A percentile compares a stretch with the other conserved stretches of the same genome.
phyloP scores from a whole-genome alignment of 2,113 vertebrate genomes.

The Toxotes chatareus region DNA sequence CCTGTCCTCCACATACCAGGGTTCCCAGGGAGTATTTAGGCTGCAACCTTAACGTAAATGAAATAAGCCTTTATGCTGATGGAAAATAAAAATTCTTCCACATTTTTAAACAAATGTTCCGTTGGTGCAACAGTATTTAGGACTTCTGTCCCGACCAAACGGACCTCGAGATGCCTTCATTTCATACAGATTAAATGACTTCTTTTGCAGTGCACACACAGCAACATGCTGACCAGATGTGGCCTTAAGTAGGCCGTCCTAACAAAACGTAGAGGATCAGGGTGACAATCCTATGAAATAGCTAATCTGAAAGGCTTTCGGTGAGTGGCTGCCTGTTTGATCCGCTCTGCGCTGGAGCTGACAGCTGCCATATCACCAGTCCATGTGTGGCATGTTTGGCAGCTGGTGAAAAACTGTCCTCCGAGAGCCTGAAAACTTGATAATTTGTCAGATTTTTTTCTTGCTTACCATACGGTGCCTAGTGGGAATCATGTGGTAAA shows the following conservation, averaged over 20 bases:
- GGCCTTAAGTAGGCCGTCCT: slow-evolving; percentile 45
- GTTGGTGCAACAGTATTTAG: slow-evolving; percentile 6
- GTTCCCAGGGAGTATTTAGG: no score
- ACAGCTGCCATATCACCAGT: slow-evolving; percentile 28
- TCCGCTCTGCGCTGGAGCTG: slow-evolving; percentile 14
- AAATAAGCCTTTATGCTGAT: background rate
- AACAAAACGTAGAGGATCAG: slow-evolving; percentile 49
- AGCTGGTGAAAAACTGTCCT: slow-evolving; percentile 11
- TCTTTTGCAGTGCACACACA: background rate
- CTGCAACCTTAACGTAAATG: no score
- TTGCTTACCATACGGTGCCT: background rate
- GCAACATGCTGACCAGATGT: slow-evolving; percentile 53
- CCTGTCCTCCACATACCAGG: no score
- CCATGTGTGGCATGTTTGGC: background rate
- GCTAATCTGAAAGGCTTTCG: slow-evolving; percentile 60
- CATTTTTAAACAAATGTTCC: background rate
- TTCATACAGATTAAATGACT: slow-evolving; percentile 3
- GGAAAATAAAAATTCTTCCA: background rate
- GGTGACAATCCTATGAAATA: slow-evolving; percentile 52
- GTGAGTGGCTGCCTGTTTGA: slow-evolving; percentile 39
- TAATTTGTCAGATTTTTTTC: slow-evolving; percentile 13
- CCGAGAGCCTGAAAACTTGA: slow-evolving; percentile 3
- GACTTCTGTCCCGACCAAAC: background rate
- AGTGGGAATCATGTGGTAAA: slow-evolving; percentile 3
- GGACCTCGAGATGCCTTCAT: background rate